Conservation (phyloP, 2,888 invertebrate species). For the Caenorhabditis sp. region DNA sequence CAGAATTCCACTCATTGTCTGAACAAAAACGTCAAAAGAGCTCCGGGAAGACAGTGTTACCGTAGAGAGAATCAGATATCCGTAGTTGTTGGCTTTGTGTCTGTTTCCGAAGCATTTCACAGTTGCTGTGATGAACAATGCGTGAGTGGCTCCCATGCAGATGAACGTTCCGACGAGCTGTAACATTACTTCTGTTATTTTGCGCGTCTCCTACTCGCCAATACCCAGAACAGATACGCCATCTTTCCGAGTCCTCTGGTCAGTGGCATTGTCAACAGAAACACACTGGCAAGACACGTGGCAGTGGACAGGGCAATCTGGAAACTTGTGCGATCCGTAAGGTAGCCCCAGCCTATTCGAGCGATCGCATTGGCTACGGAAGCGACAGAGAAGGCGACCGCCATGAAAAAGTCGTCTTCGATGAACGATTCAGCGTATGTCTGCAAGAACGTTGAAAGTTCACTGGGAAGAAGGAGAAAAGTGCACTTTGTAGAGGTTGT, state of each 20-base stretch:
- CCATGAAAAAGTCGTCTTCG: constrained; percentile 85
- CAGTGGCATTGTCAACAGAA: constrained; percentile 81
- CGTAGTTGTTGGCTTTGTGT: constrained; percentile 81
- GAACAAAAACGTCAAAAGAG: no score
- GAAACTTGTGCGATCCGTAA: constrained; percentile 84
- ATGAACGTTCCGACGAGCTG: constrained; percentile 78
- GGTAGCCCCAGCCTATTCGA: constrained; percentile 84
- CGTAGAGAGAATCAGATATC: constrained; percentile 79
- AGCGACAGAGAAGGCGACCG: constrained; percentile 84
- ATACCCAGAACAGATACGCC: constrained; percentile 50
- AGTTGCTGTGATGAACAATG: constrained; percentile 81
- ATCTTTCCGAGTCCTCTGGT: constrained; percentile 67
- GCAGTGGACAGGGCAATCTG: constrained; percentile 82
- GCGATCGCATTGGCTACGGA: constrained; percentile 85
- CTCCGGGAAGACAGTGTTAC: no score
- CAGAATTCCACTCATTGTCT: constrained; percentile 78
- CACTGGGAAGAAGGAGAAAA: no score
- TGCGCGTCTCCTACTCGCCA: background rate
- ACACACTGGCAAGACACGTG: constrained; percentile 78
- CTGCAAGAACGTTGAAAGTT: constrained; percentile 59
- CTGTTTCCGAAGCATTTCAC: constrained; percentile 81
- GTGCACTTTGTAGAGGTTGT: constrained; percentile 81
- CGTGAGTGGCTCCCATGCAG: constrained; percentile 82
- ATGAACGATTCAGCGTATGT: constrained; percentile 83
- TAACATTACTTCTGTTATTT: no score